Percentiles rank a stretch among this genome's conserved stretches.
Conservation (phyloP, 2,888 invertebrate species). For the Tenthredo notha region DNA sequence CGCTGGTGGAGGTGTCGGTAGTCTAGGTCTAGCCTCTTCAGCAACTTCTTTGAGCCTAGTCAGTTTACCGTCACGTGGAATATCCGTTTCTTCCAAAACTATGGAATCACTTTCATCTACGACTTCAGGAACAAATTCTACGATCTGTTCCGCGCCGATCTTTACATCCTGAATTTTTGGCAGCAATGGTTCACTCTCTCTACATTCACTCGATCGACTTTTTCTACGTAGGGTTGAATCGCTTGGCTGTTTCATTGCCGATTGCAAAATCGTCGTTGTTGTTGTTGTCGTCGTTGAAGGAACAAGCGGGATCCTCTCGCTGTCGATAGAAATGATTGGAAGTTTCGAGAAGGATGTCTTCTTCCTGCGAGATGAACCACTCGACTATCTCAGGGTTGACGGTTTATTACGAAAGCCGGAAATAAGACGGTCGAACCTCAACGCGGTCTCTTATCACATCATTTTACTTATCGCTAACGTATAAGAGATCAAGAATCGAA, state of each 20-base stretch:
- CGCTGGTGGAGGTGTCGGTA: conserved; percentile 74
- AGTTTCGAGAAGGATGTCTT: conserved; percentile 71
- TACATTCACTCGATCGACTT: conserved; percentile 59
- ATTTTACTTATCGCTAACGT: neutral
- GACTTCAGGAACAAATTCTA: conserved; percentile 70
- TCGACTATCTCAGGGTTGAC: conserved; percentile 66
- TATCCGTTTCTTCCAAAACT: conserved; percentile 70
- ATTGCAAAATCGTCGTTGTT: conserved; percentile 57
- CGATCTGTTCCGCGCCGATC: conserved; percentile 66
- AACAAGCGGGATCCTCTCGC: conserved; percentile 68
- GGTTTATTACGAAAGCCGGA: conserved; percentile 55
- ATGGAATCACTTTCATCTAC: conserved; percentile 71
- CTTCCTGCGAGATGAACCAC: conserved; percentile 70
- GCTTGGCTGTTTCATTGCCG: conserved; percentile 64
- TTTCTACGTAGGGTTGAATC: conserved; percentile 61
- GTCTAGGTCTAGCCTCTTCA: conserved; percentile 67
- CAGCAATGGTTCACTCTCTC: conserved; percentile 67
- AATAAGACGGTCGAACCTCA: conserved; percentile 38
- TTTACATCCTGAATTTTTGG: conserved; percentile 64
- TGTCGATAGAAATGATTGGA: conserved; percentile 67
- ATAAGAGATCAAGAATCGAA: neutral
- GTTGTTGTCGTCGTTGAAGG: conserved; percentile 57
- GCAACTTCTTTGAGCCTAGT: conserved; percentile 58
- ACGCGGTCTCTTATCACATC: conserved; percentile 1
- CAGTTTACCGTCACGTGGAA: conserved; percentile 64